phyloP scores from a whole-genome alignment of 2,113 vertebrate species.

The Morone chrysops region DNA sequence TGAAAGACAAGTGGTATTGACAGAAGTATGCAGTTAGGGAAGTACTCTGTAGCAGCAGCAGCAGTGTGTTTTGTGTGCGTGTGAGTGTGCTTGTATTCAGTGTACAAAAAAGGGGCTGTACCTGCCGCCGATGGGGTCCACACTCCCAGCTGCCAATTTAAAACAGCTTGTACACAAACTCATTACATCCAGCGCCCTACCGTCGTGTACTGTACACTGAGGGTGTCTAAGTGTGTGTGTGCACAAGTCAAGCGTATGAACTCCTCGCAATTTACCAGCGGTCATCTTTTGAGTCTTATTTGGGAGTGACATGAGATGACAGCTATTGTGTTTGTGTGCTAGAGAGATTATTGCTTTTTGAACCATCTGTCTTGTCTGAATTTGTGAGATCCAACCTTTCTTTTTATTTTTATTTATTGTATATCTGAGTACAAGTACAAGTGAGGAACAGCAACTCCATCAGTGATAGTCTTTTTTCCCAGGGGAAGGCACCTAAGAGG shows the following conservation, averaged over 20 bases:
- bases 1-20: slow-evolving; percentile 60
- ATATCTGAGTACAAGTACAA: background rate
- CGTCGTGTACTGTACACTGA: slow-evolving; percentile 37
- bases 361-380: slow-evolving; percentile 14
- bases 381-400: background rate
- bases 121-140: slow-evolving; percentile 60
- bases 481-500: slow-evolving; percentile 25
- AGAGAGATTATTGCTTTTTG: slow-evolving; percentile 1
- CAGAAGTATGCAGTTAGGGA: slow-evolving; percentile 45
- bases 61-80: slow-evolving; percentile 9
- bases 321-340: slow-evolving; percentile 13
- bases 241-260: slow-evolving; percentile 55
- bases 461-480: slow-evolving; percentile 3
- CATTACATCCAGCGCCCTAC: slow-evolving; percentile 75
- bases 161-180: slow-evolving; percentile 77
- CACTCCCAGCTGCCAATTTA: slow-evolving; percentile 75
- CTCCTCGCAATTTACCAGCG: slow-evolving; percentile 56
- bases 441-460: slow-evolving; percentile 32
- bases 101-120: slow-evolving; percentile 34
- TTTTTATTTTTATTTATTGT: background rate
- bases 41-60: background rate
- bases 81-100: slow-evolving; percentile 34
- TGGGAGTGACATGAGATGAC: slow-evolving; percentile 15
- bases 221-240: slow-evolving; percentile 30
- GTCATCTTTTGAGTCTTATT: slow-evolving; percentile 30